These are phyloP conservation scores for Choristoneura rosaceana DNA, from an alignment of 2,888 invertebrate species.

Conservation along the genomic window DNA sequence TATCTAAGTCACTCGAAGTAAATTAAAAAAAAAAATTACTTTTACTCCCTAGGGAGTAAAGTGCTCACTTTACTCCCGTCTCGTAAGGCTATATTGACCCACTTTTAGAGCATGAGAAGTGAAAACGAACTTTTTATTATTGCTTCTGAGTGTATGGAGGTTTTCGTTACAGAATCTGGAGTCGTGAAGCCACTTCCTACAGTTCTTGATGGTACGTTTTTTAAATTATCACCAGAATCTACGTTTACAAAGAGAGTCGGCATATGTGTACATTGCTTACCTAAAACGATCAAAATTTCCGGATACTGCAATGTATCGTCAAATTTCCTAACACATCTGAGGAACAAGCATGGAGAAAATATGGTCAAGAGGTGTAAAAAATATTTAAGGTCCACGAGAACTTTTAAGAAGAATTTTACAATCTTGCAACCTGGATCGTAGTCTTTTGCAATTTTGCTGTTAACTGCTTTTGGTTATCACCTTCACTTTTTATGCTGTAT, in stretches of 20 bases:
- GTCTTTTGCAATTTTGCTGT: background rate
- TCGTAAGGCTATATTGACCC: too few relatives aligned
- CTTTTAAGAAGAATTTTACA: constrained; percentile 6
- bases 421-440: background rate
- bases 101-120: too few relatives aligned
- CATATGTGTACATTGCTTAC: constrained; percentile 8
- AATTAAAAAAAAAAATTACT: too few relatives aligned
- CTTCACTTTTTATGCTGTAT: too few relatives aligned
- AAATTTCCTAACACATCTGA: constrained; percentile 25
- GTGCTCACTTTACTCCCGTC: too few relatives aligned
- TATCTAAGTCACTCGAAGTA: too few relatives aligned
- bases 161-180: background rate
- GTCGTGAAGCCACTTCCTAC: background rate
- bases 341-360: constrained; percentile 19
- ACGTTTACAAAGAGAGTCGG: constrained; percentile 11
- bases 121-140: too few relatives aligned
- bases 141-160: too few relatives aligned
- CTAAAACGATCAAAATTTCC: constrained; percentile 18
- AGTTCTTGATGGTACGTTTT: constrained; percentile 26
- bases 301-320: constrained; percentile 8
- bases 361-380: constrained; percentile 2
- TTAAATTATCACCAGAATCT: constrained; percentile 20
- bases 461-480: too few relatives aligned
- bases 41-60: too few relatives aligned
- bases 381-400: constrained; percentile 14